Conservation (phyloP, 2,797 vertebrate genomes). For the Pangasius mekongensis region DNA sequence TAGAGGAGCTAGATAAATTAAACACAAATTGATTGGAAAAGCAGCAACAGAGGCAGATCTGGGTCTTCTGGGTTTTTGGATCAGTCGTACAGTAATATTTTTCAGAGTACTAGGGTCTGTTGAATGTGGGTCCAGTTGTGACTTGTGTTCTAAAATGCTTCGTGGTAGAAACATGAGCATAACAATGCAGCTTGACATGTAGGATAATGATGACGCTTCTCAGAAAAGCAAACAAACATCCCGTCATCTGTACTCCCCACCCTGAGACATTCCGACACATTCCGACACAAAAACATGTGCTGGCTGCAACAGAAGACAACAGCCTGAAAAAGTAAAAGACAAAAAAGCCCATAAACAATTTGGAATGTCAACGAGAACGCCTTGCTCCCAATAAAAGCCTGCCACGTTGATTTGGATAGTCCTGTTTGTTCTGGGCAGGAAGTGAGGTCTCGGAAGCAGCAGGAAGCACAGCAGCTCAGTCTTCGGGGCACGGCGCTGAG, state of each 20-base stretch:
- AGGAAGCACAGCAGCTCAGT: constrained; percentile 4
- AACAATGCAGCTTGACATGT: not conserved
- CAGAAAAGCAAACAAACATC: not conserved
- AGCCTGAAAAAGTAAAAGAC: not conserved
- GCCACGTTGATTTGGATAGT: constrained; percentile 23
- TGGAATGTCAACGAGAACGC: not conserved
- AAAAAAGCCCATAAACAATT: not conserved
- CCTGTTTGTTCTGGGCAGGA: constrained; percentile 36
- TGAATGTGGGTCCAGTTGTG: not conserved
- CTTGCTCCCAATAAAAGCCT: not conserved
- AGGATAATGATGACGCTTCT: not conserved
- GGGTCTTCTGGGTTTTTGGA: not conserved
- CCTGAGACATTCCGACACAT: not conserved
- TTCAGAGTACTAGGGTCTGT: not conserved
- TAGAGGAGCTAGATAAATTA: not conserved
- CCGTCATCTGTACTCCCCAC: not conserved
- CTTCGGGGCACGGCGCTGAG: constrained; percentile 35
- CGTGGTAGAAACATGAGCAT: not conserved
- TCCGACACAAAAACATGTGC: not conserved
- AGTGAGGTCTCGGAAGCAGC: constrained; percentile 2
- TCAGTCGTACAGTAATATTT: not conserved
- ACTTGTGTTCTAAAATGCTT: not conserved
- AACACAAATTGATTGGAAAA: not conserved
- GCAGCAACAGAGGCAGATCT: not conserved
- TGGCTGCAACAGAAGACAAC: not conserved